Conservation (phyloP, 2,797 vertebrate genomes). For the Silurus lanzhouensis region DNA sequence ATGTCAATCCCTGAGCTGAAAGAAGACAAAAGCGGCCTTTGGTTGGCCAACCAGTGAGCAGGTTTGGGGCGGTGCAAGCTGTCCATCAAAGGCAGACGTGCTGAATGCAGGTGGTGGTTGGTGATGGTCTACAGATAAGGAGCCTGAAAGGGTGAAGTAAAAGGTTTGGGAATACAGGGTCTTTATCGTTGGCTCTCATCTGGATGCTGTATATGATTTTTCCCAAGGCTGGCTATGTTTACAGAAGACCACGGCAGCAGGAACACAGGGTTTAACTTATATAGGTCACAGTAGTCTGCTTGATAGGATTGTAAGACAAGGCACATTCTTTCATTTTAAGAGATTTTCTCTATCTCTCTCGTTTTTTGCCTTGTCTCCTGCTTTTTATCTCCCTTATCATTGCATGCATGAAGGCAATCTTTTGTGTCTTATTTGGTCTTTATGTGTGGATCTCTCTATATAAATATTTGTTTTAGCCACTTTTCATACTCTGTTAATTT, state of each 20-base stretch:
- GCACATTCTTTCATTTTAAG: conserved; percentile 37
- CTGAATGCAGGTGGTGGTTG: conserved; percentile 52
- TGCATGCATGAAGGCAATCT: conserved; percentile 14
- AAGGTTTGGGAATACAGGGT: conserved; percentile 25
- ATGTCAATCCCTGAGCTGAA: conserved; percentile 71
- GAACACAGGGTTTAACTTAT: conserved; percentile 36
- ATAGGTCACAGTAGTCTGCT: conserved; percentile 34
- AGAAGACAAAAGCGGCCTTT: conserved; percentile 76
- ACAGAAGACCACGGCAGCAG: conserved; percentile 28
- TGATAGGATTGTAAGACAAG: conserved; percentile 34
- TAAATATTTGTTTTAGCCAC: background rate
- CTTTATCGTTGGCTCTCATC: conserved; percentile 53
- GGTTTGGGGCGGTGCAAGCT: conserved; percentile 58
- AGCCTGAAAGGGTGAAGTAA: conserved; percentile 16
- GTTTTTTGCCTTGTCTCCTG: background rate
- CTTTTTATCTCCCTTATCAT: conserved; percentile 22
- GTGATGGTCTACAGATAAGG: conserved; percentile 53
- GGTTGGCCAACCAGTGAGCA: conserved; percentile 70
- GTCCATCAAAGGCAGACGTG: conserved; percentile 54
- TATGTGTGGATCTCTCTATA: conserved; percentile 1
- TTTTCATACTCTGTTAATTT: background rate
- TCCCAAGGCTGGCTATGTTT: conserved; percentile 51
- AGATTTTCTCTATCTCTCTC: conserved; percentile 20
- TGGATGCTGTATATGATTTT: conserved; percentile 49
- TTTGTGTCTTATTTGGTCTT: conserved; percentile 26